Evolutionary conservation across 2,113 vertebrate species (phyloP).

Genomic region (Ellobius talpinus): DNA sequence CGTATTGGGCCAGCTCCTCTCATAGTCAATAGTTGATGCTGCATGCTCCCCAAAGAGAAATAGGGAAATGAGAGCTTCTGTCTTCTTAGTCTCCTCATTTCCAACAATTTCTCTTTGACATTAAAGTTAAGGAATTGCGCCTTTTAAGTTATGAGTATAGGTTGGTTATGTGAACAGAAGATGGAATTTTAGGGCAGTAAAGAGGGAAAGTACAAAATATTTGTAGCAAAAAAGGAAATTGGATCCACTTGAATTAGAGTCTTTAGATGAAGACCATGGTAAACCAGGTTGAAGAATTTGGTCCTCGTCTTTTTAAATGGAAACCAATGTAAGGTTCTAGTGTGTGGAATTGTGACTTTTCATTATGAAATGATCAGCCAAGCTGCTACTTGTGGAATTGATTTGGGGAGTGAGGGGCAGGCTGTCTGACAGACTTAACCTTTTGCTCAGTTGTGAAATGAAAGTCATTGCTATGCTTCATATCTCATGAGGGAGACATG

Average conservation of each 20-base stretch:
- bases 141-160: not conserved
- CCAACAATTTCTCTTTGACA: not conserved
- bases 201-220: not conserved
- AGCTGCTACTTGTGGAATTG: not conserved
- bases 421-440: not conserved
- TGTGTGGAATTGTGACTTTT: slow-evolving; percentile 21
- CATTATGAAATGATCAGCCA: not conserved
- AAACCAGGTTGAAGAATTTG: not conserved
- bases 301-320: not conserved
- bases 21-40: not conserved
- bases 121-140: not conserved
- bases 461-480: slow-evolving; percentile 33
- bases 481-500: slow-evolving; percentile 12
- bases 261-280: too few species aligned
- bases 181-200: not conserved
- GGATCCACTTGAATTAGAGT: not conserved
- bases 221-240: not conserved
- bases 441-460: slow-evolving; percentile 18
- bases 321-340: not conserved
- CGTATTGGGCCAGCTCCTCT: not conserved
- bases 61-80: not conserved
- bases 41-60: too few species aligned
- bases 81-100: not conserved
- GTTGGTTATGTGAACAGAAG: not conserved
- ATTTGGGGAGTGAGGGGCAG: not conserved